These are phyloP conservation scores for Pristionchus japonicus DNA, from an alignment of 2,888 invertebrate species.

Conservation along the genomic window DNA sequence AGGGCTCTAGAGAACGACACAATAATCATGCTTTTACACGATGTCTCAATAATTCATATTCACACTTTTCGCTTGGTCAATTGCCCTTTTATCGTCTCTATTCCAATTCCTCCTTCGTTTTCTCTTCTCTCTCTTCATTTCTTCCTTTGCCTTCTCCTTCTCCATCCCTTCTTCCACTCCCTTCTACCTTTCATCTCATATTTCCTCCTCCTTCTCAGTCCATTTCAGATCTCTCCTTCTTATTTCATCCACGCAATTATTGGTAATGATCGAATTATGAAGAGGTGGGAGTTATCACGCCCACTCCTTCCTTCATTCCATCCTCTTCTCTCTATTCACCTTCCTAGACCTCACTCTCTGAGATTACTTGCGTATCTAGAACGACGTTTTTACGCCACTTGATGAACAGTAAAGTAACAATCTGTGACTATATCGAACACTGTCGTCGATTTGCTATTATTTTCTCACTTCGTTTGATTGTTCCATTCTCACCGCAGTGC, in stretches of 20 bases:
- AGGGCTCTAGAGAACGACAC: background rate
- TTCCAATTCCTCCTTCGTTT: slow-evolving; percentile 19
- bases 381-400: too few species aligned
- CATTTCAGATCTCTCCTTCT: background rate
- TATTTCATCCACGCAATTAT: background rate
- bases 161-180: background rate
- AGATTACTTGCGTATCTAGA: background rate
- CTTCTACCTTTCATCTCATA: slow-evolving; percentile 37
- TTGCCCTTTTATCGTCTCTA: slow-evolving; percentile 8
- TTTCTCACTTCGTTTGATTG: too few species aligned
- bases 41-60: slow-evolving; percentile 33
- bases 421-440: too few species aligned
- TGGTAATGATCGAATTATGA: slow-evolving; percentile 1
- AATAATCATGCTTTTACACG: slow-evolving; percentile 17
- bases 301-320: background rate
- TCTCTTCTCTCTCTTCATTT: background rate
- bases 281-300: background rate
- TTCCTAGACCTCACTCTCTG: background rate
- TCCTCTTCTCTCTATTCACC: background rate
- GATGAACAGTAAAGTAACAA: too few species aligned
- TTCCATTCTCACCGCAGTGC: too few species aligned
- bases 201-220: slow-evolving; percentile 40
- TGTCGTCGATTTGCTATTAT: too few species aligned
- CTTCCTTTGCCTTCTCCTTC: background rate
- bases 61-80: background rate